phyloP scores from a whole-genome alignment of 2,797 vertebrate genomes.

The Lates japonicus region DNA sequence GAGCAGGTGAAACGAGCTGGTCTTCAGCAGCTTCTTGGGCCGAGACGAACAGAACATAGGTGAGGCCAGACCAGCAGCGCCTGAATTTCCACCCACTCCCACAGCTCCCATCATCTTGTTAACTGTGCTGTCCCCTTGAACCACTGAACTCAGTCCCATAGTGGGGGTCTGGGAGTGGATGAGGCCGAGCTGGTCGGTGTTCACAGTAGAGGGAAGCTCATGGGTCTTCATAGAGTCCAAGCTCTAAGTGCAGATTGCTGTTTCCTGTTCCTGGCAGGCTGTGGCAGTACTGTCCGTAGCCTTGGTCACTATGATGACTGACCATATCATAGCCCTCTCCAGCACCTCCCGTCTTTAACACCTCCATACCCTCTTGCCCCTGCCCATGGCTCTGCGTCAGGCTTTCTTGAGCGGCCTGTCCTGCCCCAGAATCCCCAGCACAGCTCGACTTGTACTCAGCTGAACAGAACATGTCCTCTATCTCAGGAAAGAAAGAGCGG shows the following conservation, averaged over 20 bases:
- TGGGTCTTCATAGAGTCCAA: slow-evolving; percentile 89
- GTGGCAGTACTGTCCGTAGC: slow-evolving; percentile 85
- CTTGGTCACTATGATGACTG: slow-evolving; percentile 82
- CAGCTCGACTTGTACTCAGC: slow-evolving; percentile 90
- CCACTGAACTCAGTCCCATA: slow-evolving; percentile 76
- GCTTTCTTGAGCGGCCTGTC: slow-evolving; percentile 75
- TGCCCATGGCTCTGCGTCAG: slow-evolving; percentile 79
- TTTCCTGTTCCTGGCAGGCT: slow-evolving; percentile 80
- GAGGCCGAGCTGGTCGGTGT: slow-evolving; percentile 92
- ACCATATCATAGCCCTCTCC: slow-evolving; percentile 86
- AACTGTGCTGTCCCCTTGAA: slow-evolving; percentile 71
- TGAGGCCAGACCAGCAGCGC: slow-evolving; percentile 83
- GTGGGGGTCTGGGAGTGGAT: slow-evolving; percentile 88
- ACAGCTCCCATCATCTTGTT: slow-evolving; percentile 82
- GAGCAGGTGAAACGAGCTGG: slow-evolving; percentile 92
- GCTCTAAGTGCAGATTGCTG: slow-evolving; percentile 85
- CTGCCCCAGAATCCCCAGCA: slow-evolving; percentile 78
- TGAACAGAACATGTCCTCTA: slow-evolving; percentile 96
- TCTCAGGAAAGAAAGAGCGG: slow-evolving; percentile 93
- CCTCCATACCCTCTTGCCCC: slow-evolving; percentile 80
- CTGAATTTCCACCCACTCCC: slow-evolving; percentile 69
- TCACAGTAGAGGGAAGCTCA: slow-evolving; percentile 92
- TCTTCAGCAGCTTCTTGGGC: slow-evolving; percentile 94
- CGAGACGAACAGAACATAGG: slow-evolving; percentile 93
- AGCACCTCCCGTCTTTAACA: slow-evolving; percentile 73